Percentiles rank a stretch among this genome's conserved stretches.
These are phyloP conservation scores for Microplitis mediator DNA, from an alignment of 1,140 invertebrate species.

Conservation along the genomic window DNA sequence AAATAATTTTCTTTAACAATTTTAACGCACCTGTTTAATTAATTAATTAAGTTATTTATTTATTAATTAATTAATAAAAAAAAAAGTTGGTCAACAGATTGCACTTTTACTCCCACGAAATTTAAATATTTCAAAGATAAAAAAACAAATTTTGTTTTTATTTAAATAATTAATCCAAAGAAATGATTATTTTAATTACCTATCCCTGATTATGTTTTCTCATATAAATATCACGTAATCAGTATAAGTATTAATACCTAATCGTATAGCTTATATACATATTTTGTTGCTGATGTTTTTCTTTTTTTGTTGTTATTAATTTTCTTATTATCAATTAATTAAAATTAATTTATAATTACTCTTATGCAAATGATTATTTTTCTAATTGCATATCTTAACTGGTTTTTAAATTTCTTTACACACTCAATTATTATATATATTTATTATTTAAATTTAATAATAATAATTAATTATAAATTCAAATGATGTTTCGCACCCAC, in stretches of 20 bases:
- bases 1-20: too few relatives aligned
- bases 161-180: neutral
- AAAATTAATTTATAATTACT: slow-evolving; percentile 24
- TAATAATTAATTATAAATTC: too few relatives aligned
- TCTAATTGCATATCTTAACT: slow-evolving; percentile 24
- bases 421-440: neutral
- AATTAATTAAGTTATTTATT: too few relatives aligned
- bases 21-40: too few relatives aligned
- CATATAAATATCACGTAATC: slow-evolving; percentile 53
- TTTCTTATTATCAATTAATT: slow-evolving; percentile 34
- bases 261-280: slow-evolving; percentile 17
- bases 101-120: too few relatives aligned
- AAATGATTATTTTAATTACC: neutral
- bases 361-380: slow-evolving; percentile 31
- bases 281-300: neutral
- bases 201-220: slow-evolving; percentile 52
- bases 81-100: too few relatives aligned
- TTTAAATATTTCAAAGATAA: too few relatives aligned
- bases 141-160: neutral
- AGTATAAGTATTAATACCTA: slow-evolving; percentile 19
- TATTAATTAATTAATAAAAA: too few relatives aligned
- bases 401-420: neutral
- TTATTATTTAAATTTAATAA: neutral
- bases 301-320: slow-evolving; percentile 28
- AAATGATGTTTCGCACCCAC: neutral